These are phyloP conservation scores for Cariama cristata DNA, from an alignment of 2,113 vertebrate genomes.

Conservation along the genomic window DNA sequence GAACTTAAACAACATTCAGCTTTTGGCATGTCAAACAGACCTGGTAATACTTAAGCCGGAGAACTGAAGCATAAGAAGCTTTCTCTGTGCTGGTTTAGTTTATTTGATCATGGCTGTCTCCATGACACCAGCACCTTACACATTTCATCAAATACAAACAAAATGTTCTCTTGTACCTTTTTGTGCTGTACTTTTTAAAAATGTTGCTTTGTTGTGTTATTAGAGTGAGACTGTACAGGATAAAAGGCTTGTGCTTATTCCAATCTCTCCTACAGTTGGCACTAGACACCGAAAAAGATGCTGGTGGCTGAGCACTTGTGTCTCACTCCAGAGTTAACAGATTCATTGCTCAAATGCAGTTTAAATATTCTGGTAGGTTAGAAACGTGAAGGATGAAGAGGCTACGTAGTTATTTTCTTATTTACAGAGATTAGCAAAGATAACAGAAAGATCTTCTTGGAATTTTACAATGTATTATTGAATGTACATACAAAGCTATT, in stretches of 20 bases:
- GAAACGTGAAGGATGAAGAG: not conserved
- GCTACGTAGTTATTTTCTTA: not conserved
- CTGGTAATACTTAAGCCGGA: not conserved
- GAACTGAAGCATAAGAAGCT: not conserved
- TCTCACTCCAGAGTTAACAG: not conserved
- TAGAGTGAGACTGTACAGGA: not conserved
- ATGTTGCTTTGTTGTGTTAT: not conserved
- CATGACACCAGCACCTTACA: not conserved
- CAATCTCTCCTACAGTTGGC: not conserved
- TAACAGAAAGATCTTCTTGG: not conserved
- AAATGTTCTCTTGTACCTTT: not conserved
- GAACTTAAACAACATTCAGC: not conserved
- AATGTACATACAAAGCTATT: not conserved
- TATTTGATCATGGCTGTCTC: not conserved
- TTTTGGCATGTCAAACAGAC: not conserved
- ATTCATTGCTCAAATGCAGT: not conserved
- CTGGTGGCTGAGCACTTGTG: not conserved
- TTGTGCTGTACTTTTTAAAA: not conserved
- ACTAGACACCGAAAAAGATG: not conserved
- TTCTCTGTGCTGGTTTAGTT: not conserved
- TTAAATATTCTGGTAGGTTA: not conserved
- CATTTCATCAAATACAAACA: not conserved
- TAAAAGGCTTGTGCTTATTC: not conserved
- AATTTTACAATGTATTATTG: not conserved
- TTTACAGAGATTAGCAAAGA: not conserved